Percentiles rank a stretch among this genome's conserved stretches.
phyloP scores from a whole-genome alignment of 2,797 vertebrate species.

The Megalops cyprinoides region DNA sequence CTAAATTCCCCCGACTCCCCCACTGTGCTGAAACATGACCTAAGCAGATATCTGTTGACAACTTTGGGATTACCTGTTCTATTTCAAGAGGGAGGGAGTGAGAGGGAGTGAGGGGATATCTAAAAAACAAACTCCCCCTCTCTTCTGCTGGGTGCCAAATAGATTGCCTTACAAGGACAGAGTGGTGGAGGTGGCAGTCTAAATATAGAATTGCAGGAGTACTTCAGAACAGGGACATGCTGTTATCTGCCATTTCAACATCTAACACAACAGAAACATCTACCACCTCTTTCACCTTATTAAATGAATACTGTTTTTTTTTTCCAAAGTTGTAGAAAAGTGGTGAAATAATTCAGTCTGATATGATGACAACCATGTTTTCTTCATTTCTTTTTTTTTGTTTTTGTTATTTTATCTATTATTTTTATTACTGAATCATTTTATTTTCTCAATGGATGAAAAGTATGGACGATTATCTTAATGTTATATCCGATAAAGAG shows the following conservation, averaged over 20 bases:
- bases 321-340: background rate
- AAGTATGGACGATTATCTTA: too few relatives aligned
- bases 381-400: too few relatives aligned
- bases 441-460: too few relatives aligned
- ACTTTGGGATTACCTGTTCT: slow-evolving; percentile 24
- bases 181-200: slow-evolving; percentile 50
- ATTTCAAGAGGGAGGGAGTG: slow-evolving; percentile 18
- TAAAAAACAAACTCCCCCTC: slow-evolving; percentile 56
- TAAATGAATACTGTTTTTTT: background rate
- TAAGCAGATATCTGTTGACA: slow-evolving; percentile 15
- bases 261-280: background rate
- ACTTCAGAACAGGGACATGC: slow-evolving; percentile 41
- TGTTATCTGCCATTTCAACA: slow-evolving; percentile 8
- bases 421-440: too few relatives aligned
- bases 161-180: slow-evolving; percentile 69
- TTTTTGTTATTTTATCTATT: too few relatives aligned
- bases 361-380: background rate
- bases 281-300: background rate
- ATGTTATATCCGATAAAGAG: too few relatives aligned
- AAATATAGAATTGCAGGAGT: slow-evolving; percentile 61
- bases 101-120: slow-evolving; percentile 43
- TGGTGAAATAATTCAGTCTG: background rate
- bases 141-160: slow-evolving; percentile 41
- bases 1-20: background rate
- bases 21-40: slow-evolving; percentile 9